These are phyloP conservation scores for Meloe dianella DNA, from an alignment of 2,888 invertebrate species.

Conservation along the genomic window DNA sequence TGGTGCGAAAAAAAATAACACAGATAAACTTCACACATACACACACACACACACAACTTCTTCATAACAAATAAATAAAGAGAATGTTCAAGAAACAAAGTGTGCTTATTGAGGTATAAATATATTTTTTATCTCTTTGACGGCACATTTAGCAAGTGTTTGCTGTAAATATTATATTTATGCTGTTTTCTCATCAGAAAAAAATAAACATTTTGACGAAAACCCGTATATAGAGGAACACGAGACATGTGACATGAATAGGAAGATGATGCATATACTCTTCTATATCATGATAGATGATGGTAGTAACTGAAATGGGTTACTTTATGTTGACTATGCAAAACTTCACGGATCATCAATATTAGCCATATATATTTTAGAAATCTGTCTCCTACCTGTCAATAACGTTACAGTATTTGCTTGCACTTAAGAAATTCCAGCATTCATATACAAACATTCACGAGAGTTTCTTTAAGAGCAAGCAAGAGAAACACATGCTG, in stretches of 20 bases:
- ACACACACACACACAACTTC: background rate
- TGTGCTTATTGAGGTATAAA: conserved; percentile 15
- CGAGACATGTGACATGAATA: conserved; percentile 29
- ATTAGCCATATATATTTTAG: conserved; percentile 32
- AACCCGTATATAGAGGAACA: conserved; percentile 18
- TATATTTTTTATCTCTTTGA: conserved; percentile 24
- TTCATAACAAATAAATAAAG: conserved; percentile 9
- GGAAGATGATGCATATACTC: conserved; percentile 27
- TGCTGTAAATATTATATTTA: conserved; percentile 28
- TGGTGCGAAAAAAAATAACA: background rate
- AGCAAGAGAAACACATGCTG: background rate
- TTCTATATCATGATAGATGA: conserved; percentile 33
- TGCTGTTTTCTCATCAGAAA: conserved; percentile 16
- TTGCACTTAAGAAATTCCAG: conserved; percentile 23
- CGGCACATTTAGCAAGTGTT: conserved; percentile 28
- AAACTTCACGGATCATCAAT: conserved; percentile 37
- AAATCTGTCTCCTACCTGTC: conserved; percentile 36
- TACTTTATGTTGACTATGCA: conserved; percentile 38
- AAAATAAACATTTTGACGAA: background rate
- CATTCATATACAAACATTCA: conserved; percentile 17
- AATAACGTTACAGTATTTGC: conserved; percentile 33
- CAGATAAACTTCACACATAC: too few relatives aligned
- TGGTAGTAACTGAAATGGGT: conserved; percentile 30
- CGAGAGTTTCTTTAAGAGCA: conserved; percentile 13
- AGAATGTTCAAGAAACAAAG: conserved; percentile 4